Evolutionary conservation across 2,888 invertebrate species (phyloP), one percentile per base, ranked within the genome.

Genomic region (Heliconius cydno): DNA sequence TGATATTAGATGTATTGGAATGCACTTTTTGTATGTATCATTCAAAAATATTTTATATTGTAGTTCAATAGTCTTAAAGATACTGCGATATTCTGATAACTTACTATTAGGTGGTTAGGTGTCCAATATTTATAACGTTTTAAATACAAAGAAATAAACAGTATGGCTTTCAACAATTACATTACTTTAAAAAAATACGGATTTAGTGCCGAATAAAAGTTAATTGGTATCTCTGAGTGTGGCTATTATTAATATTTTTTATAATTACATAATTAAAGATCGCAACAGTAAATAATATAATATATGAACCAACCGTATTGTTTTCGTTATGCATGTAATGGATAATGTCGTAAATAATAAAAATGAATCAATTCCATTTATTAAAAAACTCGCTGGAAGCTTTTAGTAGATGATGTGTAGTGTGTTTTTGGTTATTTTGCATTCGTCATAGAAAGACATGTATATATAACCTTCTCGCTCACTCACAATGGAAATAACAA

Each of bases 331-430:
- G 13, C 4, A 15, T 65, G 28, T 25, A 65, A 65, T 28, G 28
- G 6, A 9, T n/a, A 60, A n/a, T n/a, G n/a, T 63, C n/a, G 5
- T 65, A 28, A 65, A 10, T 15, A 15, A 65, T 65, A 28, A 65
- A 28, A 65, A 15, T 15, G 28, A 28, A 65, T 7, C n/a, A n/a
- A 52, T 52, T 63, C 2, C 38, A n/a, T 12, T 38, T 85, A 83
- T 85, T 85, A 86, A 85, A 57, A 57, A n/a, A 60, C 85, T 85
- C 86, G 86, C 85, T 86, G 76, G 86, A 86, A 85, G 90, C 89
- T 91, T 90, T 84, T 46, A 28, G 63, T 91, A 92, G 91, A 91
- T 90, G 90, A 90, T 89, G 86, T 86, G 85, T 85, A 71, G 81
- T 38, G 6, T 13, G 22, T 41, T 12, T 68, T 25, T 65, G 22